Conservation (phyloP, 2,888 invertebrate genomes). For the Operophtera brumata region DNA sequence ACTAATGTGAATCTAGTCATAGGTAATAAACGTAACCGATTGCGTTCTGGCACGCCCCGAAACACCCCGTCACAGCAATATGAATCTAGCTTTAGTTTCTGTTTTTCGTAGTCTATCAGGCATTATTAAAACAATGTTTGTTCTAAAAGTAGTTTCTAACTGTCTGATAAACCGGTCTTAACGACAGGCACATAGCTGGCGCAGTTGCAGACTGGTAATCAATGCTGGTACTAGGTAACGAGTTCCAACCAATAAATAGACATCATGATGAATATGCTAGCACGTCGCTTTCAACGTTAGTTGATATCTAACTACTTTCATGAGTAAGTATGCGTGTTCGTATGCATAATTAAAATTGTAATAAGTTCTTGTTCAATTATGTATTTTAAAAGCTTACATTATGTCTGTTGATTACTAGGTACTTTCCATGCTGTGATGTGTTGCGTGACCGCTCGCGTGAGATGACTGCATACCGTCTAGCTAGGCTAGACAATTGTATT, state of each 20-base stretch:
- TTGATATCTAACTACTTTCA: not conserved
- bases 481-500: too few species aligned
- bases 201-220: conserved; percentile 3
- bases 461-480: conserved; percentile 52
- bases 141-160: conserved; percentile 19
- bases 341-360: conserved; percentile 6
- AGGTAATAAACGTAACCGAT: too few species aligned
- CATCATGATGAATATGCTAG: not conserved
- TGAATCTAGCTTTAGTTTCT: not conserved
- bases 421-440: conserved; percentile 48
- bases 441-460: conserved; percentile 57
- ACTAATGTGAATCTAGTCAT: too few species aligned
- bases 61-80: too few species aligned
- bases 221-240: conserved; percentile 6
- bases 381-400: conserved; percentile 19
- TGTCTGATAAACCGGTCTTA: conserved; percentile 18
- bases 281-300: too few species aligned
- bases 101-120: not conserved
- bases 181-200: not conserved
- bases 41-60: too few species aligned
- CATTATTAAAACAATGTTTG: conserved; percentile 12
- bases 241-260: conserved; percentile 13
- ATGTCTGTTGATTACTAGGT: conserved; percentile 15
- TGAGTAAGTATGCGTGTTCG: conserved; percentile 1
- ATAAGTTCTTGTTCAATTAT: conserved; percentile 14